These are phyloP conservation scores for Cosmopolites sordidus DNA, from an alignment of 2,888 invertebrate species.

Conservation along the genomic window DNA sequence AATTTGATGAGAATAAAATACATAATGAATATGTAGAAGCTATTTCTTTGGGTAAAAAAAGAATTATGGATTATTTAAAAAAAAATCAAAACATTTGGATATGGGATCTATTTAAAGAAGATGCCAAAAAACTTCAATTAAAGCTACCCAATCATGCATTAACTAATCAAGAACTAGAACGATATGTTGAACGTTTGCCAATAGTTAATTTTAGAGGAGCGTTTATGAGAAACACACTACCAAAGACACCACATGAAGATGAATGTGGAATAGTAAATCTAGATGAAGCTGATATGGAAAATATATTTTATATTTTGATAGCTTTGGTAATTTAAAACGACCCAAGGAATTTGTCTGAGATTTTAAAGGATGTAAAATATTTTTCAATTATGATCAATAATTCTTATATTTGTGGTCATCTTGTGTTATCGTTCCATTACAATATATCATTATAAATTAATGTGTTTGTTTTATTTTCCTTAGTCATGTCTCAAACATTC, in stretches of 20 bases:
- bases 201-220: slow-evolving; percentile 26
- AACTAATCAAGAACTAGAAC: slow-evolving; percentile 17
- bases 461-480: too few relatives aligned
- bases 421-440: too few relatives aligned
- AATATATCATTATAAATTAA: too few relatives aligned
- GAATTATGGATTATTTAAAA: slow-evolving; percentile 34
- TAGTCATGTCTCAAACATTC: too few relatives aligned
- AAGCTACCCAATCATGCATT: slow-evolving; percentile 25
- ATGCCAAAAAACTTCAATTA: slow-evolving; percentile 24
- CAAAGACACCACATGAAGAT: slow-evolving; percentile 3
- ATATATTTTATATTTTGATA: not conserved
- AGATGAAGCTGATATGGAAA: not conserved
- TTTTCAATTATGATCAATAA: not conserved
- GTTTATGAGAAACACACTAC: slow-evolving; percentile 26
- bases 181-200: slow-evolving; percentile 17
- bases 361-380: not conserved
- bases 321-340: not conserved
- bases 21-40: slow-evolving; percentile 43
- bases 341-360: not conserved
- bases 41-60: slow-evolving; percentile 24
- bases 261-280: slow-evolving; percentile 18
- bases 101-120: slow-evolving; percentile 9
- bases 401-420: not conserved
- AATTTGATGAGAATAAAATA: slow-evolving; percentile 35
- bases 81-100: slow-evolving; percentile 12